These are phyloP conservation scores for Zaprionus inermis DNA, from an alignment of 1,140 invertebrate species.

Conservation along the genomic window DNA sequence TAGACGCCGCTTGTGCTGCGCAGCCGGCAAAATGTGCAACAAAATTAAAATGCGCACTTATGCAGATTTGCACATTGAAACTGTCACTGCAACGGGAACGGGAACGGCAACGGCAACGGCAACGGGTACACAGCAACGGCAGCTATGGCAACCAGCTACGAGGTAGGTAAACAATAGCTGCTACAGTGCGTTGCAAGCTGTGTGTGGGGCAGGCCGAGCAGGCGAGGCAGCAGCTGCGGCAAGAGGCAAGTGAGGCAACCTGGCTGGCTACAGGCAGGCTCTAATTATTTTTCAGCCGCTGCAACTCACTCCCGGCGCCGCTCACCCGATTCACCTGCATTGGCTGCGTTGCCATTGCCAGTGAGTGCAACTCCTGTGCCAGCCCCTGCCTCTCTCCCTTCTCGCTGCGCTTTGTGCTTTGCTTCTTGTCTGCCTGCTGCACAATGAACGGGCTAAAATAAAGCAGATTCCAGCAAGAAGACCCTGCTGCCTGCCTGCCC, in stretches of 20 bases:
- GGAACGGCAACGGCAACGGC: neutral
- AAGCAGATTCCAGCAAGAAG: constrained; percentile 52
- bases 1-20: constrained; percentile 64
- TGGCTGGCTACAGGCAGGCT: constrained; percentile 54
- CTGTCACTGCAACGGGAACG: constrained; percentile 66
- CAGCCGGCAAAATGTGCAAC: constrained; percentile 80
- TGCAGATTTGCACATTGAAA: constrained; percentile 83
- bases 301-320: constrained; percentile 36
- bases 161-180: constrained; percentile 51
- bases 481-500: neutral
- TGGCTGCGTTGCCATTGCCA: constrained; percentile 10
- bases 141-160: constrained; percentile 33
- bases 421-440: constrained; percentile 64
- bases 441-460: constrained; percentile 79
- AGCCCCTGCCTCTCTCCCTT: neutral
- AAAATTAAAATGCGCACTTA: constrained; percentile 83
- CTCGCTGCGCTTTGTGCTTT: constrained; percentile 50
- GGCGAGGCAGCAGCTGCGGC: too few relatives aligned
- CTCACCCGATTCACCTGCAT: constrained; percentile 60
- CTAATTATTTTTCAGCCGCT: constrained; percentile 81
- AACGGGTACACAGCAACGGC: constrained; percentile 55
- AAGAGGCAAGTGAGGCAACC: neutral
- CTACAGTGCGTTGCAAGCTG: constrained; percentile 67
- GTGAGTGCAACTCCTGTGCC: neutral
- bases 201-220: too few relatives aligned